phyloP scores from a whole-genome alignment of 2,888 invertebrate genomes.

The Calliphora vomitoria region DNA sequence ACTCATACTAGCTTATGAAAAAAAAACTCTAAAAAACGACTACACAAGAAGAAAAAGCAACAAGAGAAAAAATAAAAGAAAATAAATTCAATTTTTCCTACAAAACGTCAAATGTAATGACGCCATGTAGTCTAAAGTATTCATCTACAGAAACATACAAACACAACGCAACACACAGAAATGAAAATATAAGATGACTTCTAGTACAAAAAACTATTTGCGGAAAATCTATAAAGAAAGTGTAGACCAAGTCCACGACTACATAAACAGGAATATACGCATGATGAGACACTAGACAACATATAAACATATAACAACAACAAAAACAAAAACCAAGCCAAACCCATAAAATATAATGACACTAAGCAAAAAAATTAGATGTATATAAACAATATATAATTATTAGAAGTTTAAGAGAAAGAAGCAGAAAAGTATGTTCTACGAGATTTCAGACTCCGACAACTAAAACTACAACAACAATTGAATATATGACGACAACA shows the following conservation, averaged over 20 bases:
- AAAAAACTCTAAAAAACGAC: conserved; percentile 46
- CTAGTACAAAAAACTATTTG: conserved; percentile 16
- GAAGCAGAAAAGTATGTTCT: conserved; percentile 36
- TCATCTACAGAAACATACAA: conserved; percentile 20
- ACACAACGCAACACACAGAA: conserved; percentile 18
- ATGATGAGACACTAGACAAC: conserved; percentile 5
- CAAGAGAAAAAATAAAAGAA: background rate
- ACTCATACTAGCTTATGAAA: conserved; percentile 31
- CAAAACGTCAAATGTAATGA: conserved; percentile 47
- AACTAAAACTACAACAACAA: conserved; percentile 19
- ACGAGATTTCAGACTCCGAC: conserved; percentile 23
- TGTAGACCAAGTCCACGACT: conserved; percentile 17
- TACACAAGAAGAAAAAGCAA: conserved; percentile 21
- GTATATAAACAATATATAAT: background rate
- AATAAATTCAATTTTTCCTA: conserved; percentile 47
- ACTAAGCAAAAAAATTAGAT: conserved; percentile 28
- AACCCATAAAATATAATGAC: conserved; percentile 67
- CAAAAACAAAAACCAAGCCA: conserved; percentile 33
- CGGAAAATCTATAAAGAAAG: conserved; percentile 61
- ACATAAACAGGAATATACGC: conserved; percentile 7
- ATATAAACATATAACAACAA: background rate
- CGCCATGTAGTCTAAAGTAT: conserved; percentile 70
- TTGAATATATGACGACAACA: conserved; percentile 15
- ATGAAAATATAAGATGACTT: background rate
- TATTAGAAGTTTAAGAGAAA: conserved; percentile 30